These are phyloP conservation scores for Odocoileus hemionus DNA, from an alignment of 2,113 vertebrate genomes.

Conservation along the genomic window DNA sequence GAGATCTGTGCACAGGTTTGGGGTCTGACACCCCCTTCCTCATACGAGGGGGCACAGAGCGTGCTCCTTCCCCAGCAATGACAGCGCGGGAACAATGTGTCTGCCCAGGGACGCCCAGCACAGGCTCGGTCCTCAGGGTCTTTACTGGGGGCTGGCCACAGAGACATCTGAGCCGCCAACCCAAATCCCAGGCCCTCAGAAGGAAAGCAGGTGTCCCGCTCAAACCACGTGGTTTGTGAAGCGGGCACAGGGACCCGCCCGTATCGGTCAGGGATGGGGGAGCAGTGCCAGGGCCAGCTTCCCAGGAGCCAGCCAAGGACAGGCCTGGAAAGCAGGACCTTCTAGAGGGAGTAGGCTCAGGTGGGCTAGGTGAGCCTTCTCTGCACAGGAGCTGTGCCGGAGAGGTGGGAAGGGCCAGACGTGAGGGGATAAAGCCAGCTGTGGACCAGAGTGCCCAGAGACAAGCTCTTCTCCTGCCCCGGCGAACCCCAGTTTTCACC, in stretches of 20 bases:
- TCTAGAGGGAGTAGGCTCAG: background rate
- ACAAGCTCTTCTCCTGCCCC: background rate
- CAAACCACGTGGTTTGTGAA: background rate
- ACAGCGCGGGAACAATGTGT: too few species aligned
- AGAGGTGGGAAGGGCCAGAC: too few species aligned
- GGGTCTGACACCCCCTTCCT: background rate
- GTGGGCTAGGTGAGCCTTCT: too few species aligned
- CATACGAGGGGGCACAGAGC: background rate
- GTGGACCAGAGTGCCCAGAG: fast-evolving
- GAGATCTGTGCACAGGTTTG: background rate
- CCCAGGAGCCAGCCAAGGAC: background rate
- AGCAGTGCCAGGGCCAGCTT: background rate
- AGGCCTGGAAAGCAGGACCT: background rate
- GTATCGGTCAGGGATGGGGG: too few species aligned
- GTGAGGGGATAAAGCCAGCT: background rate
- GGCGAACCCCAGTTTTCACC: background rate
- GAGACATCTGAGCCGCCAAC: too few species aligned
- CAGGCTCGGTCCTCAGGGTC: background rate
- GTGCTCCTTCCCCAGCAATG: fast-evolving
- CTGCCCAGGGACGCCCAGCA: fast-evolving
- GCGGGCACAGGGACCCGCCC: background rate
- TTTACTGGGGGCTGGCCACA: background rate
- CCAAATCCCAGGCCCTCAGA: background rate
- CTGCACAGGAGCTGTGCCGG: background rate
- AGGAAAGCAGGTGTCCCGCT: background rate